Evolutionary conservation across 1,140 invertebrate genomes (phyloP).

Genomic region (Pseudomyrmex cubaensis): DNA sequence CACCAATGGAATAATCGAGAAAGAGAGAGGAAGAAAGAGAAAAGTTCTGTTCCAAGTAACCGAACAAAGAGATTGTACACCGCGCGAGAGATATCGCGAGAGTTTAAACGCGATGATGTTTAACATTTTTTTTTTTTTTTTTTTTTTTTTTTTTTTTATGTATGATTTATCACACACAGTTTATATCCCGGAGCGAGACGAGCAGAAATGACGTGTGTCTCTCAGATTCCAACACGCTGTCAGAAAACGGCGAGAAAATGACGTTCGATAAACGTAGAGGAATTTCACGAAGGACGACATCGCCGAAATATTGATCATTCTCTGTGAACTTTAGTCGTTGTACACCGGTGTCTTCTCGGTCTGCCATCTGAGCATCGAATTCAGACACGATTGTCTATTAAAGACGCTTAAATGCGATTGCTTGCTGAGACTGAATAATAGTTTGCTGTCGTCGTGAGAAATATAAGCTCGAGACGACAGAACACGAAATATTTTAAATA

Average conservation of each 20-base stretch:
- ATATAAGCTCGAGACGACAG: constrained; percentile 8
- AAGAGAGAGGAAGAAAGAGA: too few species aligned
- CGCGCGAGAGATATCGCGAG: too few species aligned
- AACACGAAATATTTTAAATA: constrained; percentile 16
- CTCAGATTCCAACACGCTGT: not conserved
- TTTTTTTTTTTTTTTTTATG: too few species aligned
- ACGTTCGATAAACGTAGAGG: not conserved
- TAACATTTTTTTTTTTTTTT: too few species aligned
- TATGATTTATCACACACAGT: constrained; percentile 15
- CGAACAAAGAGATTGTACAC: too few species aligned
- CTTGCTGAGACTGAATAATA: constrained; percentile 37
- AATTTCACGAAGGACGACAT: not conserved
- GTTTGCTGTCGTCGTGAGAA: constrained; percentile 13
- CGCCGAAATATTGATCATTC: constrained; percentile 26
- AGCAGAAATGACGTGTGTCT: not conserved
- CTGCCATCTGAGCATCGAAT: constrained; percentile 1
- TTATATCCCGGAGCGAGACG: not conserved
- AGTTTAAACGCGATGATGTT: too few species aligned
- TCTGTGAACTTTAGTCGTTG: constrained; percentile 8
- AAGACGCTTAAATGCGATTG: constrained; percentile 30
- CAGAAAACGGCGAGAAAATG: not conserved
- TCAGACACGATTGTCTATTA: constrained; percentile 37
- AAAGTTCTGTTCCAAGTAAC: too few species aligned
- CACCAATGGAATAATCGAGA: too few species aligned
- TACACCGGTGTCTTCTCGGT: not conserved